Evolutionary conservation across 2,113 vertebrate species (phyloP).

Genomic region (Callopanchax toddi): DNA sequence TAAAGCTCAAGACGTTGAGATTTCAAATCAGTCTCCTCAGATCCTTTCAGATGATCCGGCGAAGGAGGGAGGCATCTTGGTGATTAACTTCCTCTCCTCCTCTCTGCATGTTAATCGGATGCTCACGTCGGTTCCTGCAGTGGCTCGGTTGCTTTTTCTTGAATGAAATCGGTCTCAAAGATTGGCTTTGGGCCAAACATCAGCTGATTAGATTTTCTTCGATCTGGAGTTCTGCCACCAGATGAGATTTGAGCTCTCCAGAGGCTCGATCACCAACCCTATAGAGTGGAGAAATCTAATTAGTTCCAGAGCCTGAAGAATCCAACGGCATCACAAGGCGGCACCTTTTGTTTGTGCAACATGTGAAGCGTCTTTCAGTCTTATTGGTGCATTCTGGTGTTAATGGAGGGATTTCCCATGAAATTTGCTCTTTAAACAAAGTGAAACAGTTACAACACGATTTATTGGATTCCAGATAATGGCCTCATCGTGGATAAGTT

Average conservation of each 20-base stretch:
- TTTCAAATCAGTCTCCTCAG: background rate
- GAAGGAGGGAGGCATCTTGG: background rate
- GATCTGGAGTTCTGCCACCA: slow-evolving; percentile 25
- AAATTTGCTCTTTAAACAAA: background rate
- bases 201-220: slow-evolving; percentile 33
- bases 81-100: background rate
- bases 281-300: slow-evolving; percentile 16
- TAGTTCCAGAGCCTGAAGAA: slow-evolving; percentile 10
- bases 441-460: background rate
- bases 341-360: background rate
- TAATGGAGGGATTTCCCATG: background rate
- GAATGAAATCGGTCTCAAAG: slow-evolving; percentile 16
- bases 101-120: background rate
- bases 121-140: background rate
- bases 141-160: background rate
- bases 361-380: background rate
- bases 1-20: background rate
- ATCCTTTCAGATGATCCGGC: background rate
- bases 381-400: background rate
- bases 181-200: slow-evolving; percentile 15
- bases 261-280: slow-evolving; percentile 15
- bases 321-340: background rate
- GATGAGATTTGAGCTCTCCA: slow-evolving; percentile 25
- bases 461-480: background rate
- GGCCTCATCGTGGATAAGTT: background rate